A percentile compares a stretch with the other conserved stretches of the same genome.
Evolutionary conservation across 1,140 invertebrate genomes (phyloP).

Genomic region (Calycopis cecrops): DNA sequence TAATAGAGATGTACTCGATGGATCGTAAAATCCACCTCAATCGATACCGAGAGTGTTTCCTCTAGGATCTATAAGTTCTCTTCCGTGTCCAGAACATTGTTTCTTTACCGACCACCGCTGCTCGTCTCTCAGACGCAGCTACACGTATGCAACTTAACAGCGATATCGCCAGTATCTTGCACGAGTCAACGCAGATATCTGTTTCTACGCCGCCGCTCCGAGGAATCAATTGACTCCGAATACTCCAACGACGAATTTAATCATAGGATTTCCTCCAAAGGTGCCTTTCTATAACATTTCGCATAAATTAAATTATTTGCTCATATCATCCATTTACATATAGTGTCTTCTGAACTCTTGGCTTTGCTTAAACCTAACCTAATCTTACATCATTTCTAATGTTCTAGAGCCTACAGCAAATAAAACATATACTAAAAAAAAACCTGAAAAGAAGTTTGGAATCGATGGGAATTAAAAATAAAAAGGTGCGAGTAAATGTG

Average conservation of each 20-base stretch:
- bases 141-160: neutral
- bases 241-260: slow-evolving; percentile 62
- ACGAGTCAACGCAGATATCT: slow-evolving; percentile 20
- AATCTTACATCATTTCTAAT: slow-evolving; percentile 22
- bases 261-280: slow-evolving; percentile 68
- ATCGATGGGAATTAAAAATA: slow-evolving; percentile 39
- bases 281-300: slow-evolving; percentile 73
- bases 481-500: slow-evolving; percentile 19
- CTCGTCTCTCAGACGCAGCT: neutral
- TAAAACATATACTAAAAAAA: slow-evolving; percentile 4
- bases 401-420: slow-evolving; percentile 13
- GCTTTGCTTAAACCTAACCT: slow-evolving; percentile 29
- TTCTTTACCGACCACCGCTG: neutral
- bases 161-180: slow-evolving; percentile 18
- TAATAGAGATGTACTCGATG: neutral
- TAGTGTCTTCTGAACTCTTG: slow-evolving; percentile 31
- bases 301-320: slow-evolving; percentile 59
- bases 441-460: slow-evolving; percentile 48
- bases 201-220: slow-evolving; percentile 22
- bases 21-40: neutral
- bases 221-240: slow-evolving; percentile 43
- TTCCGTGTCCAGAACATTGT: neutral
- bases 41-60: neutral
- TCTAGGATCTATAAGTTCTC: neutral
- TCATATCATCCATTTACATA: slow-evolving; percentile 35